Conservation (phyloP, 2,797 vertebrate species). For the Thripadectes ignobilis region DNA sequence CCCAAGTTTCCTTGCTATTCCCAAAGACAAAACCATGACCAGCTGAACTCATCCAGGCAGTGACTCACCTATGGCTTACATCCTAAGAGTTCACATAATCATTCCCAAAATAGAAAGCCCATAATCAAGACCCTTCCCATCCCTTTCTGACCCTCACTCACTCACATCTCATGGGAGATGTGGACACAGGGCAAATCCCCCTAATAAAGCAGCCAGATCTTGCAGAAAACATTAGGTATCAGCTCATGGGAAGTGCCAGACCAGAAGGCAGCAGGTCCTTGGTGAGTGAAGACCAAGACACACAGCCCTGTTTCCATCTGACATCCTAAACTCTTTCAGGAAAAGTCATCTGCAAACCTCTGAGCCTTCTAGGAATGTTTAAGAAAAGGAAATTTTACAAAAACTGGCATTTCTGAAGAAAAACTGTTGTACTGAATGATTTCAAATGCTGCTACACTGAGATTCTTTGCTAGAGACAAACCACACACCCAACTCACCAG, state of each 20-base stretch:
- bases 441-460: background rate
- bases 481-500: background rate
- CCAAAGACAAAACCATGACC: background rate
- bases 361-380: background rate
- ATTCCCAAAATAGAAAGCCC: rapidly evolving
- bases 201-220: background rate
- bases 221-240: background rate
- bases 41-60: background rate
- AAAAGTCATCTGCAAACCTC: background rate
- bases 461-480: background rate
- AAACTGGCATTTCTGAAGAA: background rate
- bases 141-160: background rate
- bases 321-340: background rate
- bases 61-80: background rate
- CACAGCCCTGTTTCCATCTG: background rate
- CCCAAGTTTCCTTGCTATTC: background rate
- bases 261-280: background rate
- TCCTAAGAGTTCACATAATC: background rate
- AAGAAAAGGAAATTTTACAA: background rate
- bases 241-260: background rate
- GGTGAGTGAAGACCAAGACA: background rate
- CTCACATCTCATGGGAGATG: background rate
- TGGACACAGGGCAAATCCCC: background rate
- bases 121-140: background rate
- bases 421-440: background rate